phyloP scores from a whole-genome alignment of 1,140 invertebrate genomes.

The Habropoda laboriosa region DNA sequence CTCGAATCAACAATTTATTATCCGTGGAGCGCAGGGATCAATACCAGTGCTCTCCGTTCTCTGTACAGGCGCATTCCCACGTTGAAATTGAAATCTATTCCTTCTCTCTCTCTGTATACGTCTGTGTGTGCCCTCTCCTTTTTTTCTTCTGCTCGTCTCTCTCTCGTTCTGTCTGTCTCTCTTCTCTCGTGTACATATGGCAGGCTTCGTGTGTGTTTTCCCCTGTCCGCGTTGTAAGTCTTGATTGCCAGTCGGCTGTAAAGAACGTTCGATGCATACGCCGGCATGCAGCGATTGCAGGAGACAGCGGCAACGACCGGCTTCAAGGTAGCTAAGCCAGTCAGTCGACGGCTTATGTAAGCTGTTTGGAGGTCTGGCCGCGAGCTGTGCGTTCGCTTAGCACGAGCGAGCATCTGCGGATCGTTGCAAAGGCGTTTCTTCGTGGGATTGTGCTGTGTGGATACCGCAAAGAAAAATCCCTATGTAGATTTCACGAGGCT shows the following conservation, averaged over 20 bases:
- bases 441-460: no score
- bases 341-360: constrained; percentile 57
- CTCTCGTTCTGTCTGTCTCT: not conserved
- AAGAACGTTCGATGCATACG: constrained; percentile 57
- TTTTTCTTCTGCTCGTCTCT: not conserved
- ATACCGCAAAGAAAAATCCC: no score
- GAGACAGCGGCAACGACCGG: constrained; percentile 70
- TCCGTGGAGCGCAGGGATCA: constrained; percentile 28
- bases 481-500: no score
- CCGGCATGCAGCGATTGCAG: constrained; percentile 49
- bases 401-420: not conserved
- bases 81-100: constrained; percentile 49
- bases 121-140: not conserved
- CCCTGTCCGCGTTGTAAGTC: constrained; percentile 7
- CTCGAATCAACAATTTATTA: constrained; percentile 46
- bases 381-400: constrained; percentile 8
- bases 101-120: not conserved
- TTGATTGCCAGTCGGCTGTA: constrained; percentile 54
- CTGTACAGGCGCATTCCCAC: constrained; percentile 17
- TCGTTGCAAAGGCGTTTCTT: no score
- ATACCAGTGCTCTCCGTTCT: not conserved
- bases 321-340: constrained; percentile 69
- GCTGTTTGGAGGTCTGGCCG: constrained; percentile 46
- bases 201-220: not conserved
- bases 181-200: no score